Evolutionary conservation across 2,888 invertebrate genomes (phyloP).

Genomic region (Zonitis immaculata): DNA sequence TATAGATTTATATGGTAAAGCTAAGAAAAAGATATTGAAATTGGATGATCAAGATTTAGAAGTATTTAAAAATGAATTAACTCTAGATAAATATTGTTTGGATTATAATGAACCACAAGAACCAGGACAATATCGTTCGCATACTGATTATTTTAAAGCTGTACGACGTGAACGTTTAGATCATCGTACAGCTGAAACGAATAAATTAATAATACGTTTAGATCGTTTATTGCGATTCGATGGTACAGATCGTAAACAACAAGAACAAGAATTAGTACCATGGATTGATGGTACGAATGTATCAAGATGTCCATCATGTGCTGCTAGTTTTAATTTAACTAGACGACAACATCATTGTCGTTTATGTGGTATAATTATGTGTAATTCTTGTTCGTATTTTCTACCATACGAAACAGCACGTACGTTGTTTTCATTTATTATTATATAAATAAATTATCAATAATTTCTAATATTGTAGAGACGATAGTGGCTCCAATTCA

Average conservation of each 20-base stretch:
- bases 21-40: slow-evolving; percentile 81
- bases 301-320: slow-evolving; percentile 86
- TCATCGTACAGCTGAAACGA: slow-evolving; percentile 89
- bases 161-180: slow-evolving; percentile 66
- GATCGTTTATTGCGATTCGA: slow-evolving; percentile 81
- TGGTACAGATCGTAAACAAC: slow-evolving; percentile 66
- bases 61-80: slow-evolving; percentile 53
- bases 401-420: slow-evolving; percentile 73
- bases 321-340: slow-evolving; percentile 79
- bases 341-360: slow-evolving; percentile 94
- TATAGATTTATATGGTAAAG: slow-evolving; percentile 72
- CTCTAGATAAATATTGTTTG: slow-evolving; percentile 41
- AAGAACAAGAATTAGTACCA: slow-evolving; percentile 72
- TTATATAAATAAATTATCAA: background rate
- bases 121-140: slow-evolving; percentile 60
- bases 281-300: slow-evolving; percentile 93
- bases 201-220: slow-evolving; percentile 88
- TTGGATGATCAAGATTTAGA: slow-evolving; percentile 66
- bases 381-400: slow-evolving; percentile 86
- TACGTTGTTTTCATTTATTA: slow-evolving; percentile 47
- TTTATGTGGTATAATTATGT: slow-evolving; percentile 90
- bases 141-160: slow-evolving; percentile 72
- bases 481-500: slow-evolving; percentile 43
- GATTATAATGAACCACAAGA: slow-evolving; percentile 58
- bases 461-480: slow-evolving; percentile 31